Evolutionary conservation across 2,113 vertebrate genomes (phyloP).

Genomic region (Lutjanus erythropterus): DNA sequence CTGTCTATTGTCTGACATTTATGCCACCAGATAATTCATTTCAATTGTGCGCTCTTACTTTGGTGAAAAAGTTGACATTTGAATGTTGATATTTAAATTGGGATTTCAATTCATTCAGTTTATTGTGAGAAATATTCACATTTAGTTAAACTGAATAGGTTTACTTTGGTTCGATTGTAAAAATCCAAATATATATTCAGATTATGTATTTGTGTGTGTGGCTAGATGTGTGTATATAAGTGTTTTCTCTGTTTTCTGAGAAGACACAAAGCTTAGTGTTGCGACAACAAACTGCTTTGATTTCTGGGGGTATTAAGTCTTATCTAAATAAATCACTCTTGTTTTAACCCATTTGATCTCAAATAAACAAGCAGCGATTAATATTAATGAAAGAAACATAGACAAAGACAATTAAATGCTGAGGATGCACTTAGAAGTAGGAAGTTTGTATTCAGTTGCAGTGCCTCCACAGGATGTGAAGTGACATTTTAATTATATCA

Average conservation of each 20-base stretch:
- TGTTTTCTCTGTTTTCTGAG: neutral
- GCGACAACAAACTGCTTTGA: slow-evolving; percentile 38
- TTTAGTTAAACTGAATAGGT: neutral
- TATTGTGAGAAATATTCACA: neutral
- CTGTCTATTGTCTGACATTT: slow-evolving; percentile 11
- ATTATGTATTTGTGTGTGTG: neutral
- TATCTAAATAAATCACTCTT: slow-evolving; percentile 51
- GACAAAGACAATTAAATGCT: slow-evolving; percentile 50
- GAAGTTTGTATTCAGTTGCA: slow-evolving; percentile 60
- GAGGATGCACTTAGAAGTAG: slow-evolving; percentile 31
- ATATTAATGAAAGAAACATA: slow-evolving; percentile 51
- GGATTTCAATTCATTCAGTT: neutral
- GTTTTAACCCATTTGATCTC: slow-evolving; percentile 59
- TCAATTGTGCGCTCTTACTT: neutral
- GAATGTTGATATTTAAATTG: neutral
- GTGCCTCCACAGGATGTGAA: slow-evolving; percentile 50
- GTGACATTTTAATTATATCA: slow-evolving; percentile 69
- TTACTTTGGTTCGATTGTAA: neutral
- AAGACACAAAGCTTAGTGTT: slow-evolving; percentile 1
- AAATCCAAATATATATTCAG: neutral
- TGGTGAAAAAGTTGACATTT: neutral
- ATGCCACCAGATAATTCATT: neutral
- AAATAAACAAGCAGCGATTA: slow-evolving; percentile 46
- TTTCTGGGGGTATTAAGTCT: slow-evolving; percentile 11
- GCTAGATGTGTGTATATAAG: neutral